Percentiles rank a stretch among this genome's conserved stretches.
phyloP scores from a whole-genome alignment of 1,140 invertebrate species.

The Pogonomyrmex barbatus region DNA sequence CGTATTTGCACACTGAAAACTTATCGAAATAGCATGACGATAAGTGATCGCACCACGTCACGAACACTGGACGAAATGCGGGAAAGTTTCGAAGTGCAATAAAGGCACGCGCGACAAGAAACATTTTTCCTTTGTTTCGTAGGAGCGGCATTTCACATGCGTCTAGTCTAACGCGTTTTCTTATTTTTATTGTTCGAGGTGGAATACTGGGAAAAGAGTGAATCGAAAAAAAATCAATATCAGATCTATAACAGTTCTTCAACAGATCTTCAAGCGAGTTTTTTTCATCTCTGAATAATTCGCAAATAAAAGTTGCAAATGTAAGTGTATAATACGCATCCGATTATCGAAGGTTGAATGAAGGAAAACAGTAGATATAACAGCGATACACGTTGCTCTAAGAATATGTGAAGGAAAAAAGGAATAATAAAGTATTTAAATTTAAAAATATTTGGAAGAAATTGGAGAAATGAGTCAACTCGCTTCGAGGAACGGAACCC shows the following conservation, averaged over 20 bases:
- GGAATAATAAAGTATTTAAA: background rate
- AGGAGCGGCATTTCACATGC: background rate
- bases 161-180: background rate
- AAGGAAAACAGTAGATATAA: background rate
- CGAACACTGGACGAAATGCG: background rate
- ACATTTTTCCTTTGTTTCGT: background rate
- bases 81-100: background rate
- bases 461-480: background rate
- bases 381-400: background rate
- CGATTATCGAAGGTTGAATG: background rate
- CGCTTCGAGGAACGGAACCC: background rate
- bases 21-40: background rate
- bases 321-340: background rate
- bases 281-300: background rate
- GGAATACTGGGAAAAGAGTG: background rate
- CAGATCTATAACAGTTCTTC: background rate
- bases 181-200: background rate
- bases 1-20: background rate
- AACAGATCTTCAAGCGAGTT: no score
- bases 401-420: background rate
- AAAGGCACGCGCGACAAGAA: background rate
- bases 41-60: background rate
- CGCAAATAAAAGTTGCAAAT: background rate
- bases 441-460: background rate
- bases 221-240: background rate